These are phyloP conservation scores for Chironomus tepperi DNA, from an alignment of 1,140 invertebrate genomes.

Conservation along the genomic window DNA sequence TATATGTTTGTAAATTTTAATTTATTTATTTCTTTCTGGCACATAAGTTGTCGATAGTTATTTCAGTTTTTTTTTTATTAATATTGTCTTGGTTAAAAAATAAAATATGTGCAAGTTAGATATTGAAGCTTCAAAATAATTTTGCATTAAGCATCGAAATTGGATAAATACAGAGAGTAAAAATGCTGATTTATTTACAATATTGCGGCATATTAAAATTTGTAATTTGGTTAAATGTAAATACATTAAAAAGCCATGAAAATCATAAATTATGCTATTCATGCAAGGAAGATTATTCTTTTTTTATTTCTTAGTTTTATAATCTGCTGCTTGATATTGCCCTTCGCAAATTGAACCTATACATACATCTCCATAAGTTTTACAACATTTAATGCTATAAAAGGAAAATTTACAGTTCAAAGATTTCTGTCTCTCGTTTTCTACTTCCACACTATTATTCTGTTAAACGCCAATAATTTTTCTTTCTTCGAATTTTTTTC, in stretches of 20 bases:
- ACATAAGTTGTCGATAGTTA: too few species aligned
- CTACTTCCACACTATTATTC: not conserved
- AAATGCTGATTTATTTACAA: not conserved
- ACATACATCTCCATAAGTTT: too few species aligned
- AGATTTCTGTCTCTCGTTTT: too few species aligned
- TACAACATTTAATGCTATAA: not conserved
- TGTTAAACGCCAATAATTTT: conserved; percentile 8
- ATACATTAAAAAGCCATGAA: conserved; percentile 20
- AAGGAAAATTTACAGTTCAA: conserved; percentile 5
- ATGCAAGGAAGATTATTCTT: not conserved
- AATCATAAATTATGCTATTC: conserved; percentile 21
- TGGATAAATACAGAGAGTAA: too few species aligned
- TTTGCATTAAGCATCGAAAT: too few species aligned
- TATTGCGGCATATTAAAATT: conserved; percentile 17
- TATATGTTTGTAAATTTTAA: too few species aligned
- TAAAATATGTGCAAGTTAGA: too few species aligned
- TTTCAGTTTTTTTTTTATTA: too few species aligned
- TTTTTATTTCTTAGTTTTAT: not conserved
- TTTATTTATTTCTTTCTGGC: too few species aligned
- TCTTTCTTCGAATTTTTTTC: not conserved
- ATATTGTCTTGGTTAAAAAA: too few species aligned
- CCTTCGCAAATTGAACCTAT: not conserved
- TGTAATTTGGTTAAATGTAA: conserved; percentile 21
- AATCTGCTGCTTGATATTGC: not conserved
- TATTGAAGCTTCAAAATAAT: too few species aligned